Conservation (phyloP, 2,113 vertebrate species). For the Pituophis catenifer region DNA sequence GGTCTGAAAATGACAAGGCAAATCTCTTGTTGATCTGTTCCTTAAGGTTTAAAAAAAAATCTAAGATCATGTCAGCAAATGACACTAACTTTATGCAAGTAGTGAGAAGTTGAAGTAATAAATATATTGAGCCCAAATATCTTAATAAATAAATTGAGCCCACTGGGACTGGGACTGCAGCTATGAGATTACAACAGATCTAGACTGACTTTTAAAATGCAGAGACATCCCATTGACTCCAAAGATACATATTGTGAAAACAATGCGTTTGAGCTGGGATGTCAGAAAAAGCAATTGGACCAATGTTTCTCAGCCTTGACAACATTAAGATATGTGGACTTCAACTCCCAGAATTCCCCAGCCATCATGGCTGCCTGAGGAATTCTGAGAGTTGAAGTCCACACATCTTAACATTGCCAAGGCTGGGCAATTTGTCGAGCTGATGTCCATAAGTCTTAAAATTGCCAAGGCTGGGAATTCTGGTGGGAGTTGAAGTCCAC, state of each 20-base stretch:
- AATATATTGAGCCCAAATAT: too few relatives aligned
- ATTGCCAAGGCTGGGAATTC: too few relatives aligned
- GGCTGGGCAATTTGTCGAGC: too few relatives aligned
- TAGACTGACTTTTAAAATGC: not conserved
- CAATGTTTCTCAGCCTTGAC: too few relatives aligned
- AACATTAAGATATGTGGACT: too few relatives aligned
- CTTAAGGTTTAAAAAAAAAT: not conserved
- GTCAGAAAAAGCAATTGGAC: not conserved
- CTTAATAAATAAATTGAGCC: too few relatives aligned
- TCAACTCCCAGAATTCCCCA: too few relatives aligned
- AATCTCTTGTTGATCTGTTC: not conserved
- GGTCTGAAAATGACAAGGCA: not conserved
- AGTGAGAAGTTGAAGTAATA: not conserved
- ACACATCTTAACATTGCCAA: too few relatives aligned
- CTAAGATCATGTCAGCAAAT: not conserved
- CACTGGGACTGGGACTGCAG: not conserved
- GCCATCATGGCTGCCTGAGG: too few relatives aligned
- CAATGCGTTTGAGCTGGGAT: not conserved
- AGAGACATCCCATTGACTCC: not conserved
- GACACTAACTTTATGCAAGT: not conserved
- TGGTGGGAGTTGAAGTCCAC: not conserved
- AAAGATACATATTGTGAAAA: not conserved
- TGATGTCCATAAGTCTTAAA: too few relatives aligned
- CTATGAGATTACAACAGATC: not conserved
- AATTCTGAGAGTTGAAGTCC: not conserved